Conservation (phyloP, 2,113 vertebrate genomes). For the Atractosteus spatula region DNA sequence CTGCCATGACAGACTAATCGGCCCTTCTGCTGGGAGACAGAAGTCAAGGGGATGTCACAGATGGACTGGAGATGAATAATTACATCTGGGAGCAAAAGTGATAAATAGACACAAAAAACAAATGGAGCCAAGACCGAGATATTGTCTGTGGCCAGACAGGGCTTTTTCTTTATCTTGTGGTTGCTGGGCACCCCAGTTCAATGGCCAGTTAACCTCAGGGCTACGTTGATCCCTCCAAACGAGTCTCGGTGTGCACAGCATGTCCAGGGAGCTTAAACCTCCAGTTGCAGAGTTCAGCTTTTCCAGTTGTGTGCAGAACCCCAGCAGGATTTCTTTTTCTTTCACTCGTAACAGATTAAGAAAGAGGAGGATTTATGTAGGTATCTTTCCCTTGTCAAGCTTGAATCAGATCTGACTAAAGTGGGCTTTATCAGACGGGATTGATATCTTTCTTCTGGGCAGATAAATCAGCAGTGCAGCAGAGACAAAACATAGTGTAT, state of each 20-base stretch:
- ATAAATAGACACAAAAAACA: conserved; percentile 24
- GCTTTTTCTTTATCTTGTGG: background rate
- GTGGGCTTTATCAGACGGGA: conserved; percentile 41
- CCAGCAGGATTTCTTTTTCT: too few species aligned
- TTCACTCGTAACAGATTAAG: too few species aligned
- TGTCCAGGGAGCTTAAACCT: background rate
- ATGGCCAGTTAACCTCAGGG: background rate
- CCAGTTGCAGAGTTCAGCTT: background rate
- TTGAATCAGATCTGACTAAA: conserved; percentile 54
- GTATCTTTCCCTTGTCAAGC: conserved; percentile 51
- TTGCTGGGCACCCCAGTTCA: background rate
- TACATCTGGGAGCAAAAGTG: conserved; percentile 55
- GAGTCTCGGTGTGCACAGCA: background rate
- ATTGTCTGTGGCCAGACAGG: too few species aligned
- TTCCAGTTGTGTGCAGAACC: too few species aligned
- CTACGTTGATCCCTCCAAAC: background rate
- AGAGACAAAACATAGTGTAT: too few species aligned
- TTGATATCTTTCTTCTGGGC: conserved; percentile 49
- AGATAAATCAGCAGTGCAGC: conserved; percentile 53
- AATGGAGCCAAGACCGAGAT: background rate
- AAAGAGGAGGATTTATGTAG: conserved; percentile 47
- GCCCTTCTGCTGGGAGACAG: conserved; percentile 50
- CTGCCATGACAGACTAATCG: conserved; percentile 52
- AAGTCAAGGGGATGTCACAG: conserved; percentile 44
- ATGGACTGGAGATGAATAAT: conserved; percentile 53